phyloP scores from a whole-genome alignment of 1,140 invertebrate species.

The Macrobrachium nipponense region DNA sequence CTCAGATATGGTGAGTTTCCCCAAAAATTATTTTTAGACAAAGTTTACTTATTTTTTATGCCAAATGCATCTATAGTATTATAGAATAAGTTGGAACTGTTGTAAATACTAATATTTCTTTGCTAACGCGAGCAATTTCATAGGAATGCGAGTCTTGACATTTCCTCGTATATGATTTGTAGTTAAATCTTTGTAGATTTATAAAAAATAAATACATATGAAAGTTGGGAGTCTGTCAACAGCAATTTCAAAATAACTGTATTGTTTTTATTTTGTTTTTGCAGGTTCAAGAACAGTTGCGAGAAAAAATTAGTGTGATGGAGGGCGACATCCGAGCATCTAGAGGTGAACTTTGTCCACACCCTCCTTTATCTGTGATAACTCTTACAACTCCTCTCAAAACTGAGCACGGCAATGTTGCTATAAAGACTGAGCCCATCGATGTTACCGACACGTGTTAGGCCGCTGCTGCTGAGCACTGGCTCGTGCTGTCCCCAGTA shows the following conservation, averaged over 20 bases:
- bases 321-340: conserved; percentile 37
- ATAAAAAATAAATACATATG: too few species aligned
- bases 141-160: too few species aligned
- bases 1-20: too few species aligned
- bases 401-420: conserved; percentile 53
- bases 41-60: too few species aligned
- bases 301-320: conserved; percentile 44
- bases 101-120: too few species aligned
- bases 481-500: conserved; percentile 54
- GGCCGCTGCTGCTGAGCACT: conserved; percentile 41
- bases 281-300: conserved; percentile 36
- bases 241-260: background rate
- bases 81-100: too few species aligned
- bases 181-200: too few species aligned
- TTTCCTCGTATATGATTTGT: too few species aligned
- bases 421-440: conserved; percentile 49
- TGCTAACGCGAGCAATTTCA: too few species aligned
- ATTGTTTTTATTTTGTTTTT: background rate
- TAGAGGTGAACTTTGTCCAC: conserved; percentile 33
- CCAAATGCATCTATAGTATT: too few species aligned
- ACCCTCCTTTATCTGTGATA: conserved; percentile 56
- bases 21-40: too few species aligned
- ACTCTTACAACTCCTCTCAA: conserved; percentile 52
- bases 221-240: too few species aligned
- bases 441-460: conserved; percentile 53